Evolutionary conservation across 1,140 invertebrate genomes (phyloP).

Genomic region (Schmidtea mediterranea): DNA sequence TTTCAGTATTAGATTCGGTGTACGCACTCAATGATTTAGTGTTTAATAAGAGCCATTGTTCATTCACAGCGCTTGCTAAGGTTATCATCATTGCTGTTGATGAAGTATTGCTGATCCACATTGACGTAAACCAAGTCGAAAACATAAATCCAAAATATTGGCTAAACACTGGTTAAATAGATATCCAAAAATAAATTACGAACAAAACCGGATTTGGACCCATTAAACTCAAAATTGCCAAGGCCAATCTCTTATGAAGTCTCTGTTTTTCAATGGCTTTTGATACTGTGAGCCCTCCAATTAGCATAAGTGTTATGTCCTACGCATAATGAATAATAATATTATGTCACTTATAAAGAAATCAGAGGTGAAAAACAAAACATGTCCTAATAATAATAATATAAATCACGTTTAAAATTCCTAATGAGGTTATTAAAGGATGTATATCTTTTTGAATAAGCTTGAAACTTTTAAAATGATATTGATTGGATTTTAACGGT

Average conservation of each 20-base stretch:
- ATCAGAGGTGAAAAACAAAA: too few species aligned
- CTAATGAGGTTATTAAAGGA: too few species aligned
- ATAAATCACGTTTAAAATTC: too few species aligned
- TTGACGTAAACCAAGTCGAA: conserved; percentile 24
- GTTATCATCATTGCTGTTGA: conserved; percentile 26
- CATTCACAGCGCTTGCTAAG: conserved; percentile 9
- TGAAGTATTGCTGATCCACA: conserved; percentile 27
- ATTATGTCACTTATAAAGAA: too few species aligned
- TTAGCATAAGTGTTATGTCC: conserved; percentile 39
- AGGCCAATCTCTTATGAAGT: conserved; percentile 47
- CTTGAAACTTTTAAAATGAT: too few species aligned
- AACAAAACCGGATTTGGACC: conserved; percentile 33
- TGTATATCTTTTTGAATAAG: too few species aligned
- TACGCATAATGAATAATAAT: too few species aligned
- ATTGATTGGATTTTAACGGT: too few species aligned
- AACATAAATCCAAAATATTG: conserved; percentile 23
- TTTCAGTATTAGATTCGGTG: too few species aligned
- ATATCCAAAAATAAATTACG: neutral
- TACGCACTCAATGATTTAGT: too few species aligned
- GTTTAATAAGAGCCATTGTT: too few species aligned
- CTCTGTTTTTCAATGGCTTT: conserved; percentile 50
- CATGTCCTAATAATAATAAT: too few species aligned
- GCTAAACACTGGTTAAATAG: neutral
- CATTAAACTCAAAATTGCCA: conserved; percentile 44
- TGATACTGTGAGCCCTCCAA: conserved; percentile 40